Evolutionary conservation across 2,113 vertebrate species (phyloP), one percentile per base, ranked within the genome.

Genomic region (Tachysurus fulvidraco): DNA sequence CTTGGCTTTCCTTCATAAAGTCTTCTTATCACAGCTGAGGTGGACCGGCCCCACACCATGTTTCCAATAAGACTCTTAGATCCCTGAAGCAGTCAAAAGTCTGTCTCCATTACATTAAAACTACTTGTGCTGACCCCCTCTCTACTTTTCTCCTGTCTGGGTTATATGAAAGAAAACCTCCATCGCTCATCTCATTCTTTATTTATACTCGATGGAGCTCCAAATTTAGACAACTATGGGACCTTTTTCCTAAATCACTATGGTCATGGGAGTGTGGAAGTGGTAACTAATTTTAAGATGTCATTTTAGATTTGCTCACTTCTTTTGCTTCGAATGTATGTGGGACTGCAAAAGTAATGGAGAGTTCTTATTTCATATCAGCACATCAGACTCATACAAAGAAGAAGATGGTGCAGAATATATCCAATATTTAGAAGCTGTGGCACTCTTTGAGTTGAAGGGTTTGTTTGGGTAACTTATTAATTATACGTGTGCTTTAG

Each of bases 41-140:
- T 92, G 86, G 91, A 91, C 92, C 92, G 92, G 90, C 92, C 90
- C 91, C 91, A 91, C 88, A 90, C 89, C 89, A 92, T 92, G 91
- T 88, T 91, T 93, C 93, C 92, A 94, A 94, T 94, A 93, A 94
- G 92, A 92, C 93, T 77, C 86, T 86, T 83, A 90, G 85, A 89
- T 88, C 93, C 94, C 94, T 88, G 90, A 92, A 95, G 95, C 94
- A 89, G 91, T 93, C 92, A 91, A 88, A 91, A 91, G 93, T 93
- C 93, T 88, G 88, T 94, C 93, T 95, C 91, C 89, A 94, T 95
- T 94, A 94, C 87, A 92, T 90, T 93, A 91, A 90, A 86, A 92
- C 90, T 85, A 88, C 91, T 90, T 90, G 90, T 85, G 85, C 92
- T 92, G 92, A 93, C 93, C 90, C 87, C 86, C 86, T 88, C 91